These are phyloP conservation scores for Orius insidiosus DNA, from an alignment of 1,140 invertebrate species.

Conservation along the genomic window DNA sequence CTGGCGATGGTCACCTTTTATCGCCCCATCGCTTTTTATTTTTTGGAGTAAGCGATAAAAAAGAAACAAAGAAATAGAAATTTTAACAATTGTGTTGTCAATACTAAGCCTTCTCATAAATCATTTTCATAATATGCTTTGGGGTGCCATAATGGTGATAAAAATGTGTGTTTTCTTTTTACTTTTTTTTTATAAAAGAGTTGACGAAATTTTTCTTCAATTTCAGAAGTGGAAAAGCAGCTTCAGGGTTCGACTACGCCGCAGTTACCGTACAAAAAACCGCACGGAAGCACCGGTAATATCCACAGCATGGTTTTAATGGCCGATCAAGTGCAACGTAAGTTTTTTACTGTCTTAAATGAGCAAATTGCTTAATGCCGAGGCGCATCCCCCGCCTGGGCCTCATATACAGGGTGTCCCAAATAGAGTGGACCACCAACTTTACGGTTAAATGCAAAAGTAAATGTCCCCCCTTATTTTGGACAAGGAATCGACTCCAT, in stretches of 20 bases:
- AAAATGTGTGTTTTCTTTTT: too few relatives aligned
- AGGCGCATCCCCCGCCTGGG: neutral
- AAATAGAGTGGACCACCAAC: neutral
- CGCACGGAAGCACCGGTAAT: slow-evolving; percentile 39
- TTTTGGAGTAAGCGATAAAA: too few relatives aligned
- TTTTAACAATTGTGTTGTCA: too few relatives aligned
- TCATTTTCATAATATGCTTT: too few relatives aligned
- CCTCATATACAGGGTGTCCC: neutral
- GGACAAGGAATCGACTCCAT: too few relatives aligned
- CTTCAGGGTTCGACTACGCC: slow-evolving; percentile 49
- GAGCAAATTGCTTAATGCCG: neutral
- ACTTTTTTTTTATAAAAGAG: too few relatives aligned
- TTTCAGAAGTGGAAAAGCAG: slow-evolving; percentile 69
- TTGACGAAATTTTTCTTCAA: too few relatives aligned
- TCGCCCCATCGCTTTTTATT: too few relatives aligned
- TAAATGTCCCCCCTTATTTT: neutral
- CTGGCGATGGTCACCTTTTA: too few relatives aligned
- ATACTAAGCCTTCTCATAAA: too few relatives aligned
- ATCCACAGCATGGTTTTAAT: slow-evolving; percentile 34
- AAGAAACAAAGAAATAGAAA: too few relatives aligned
- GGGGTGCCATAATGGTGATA: too few relatives aligned
- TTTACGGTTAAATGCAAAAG: neutral
- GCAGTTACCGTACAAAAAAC: slow-evolving; percentile 48
- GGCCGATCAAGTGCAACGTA: slow-evolving; percentile 14
- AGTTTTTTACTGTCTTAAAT: neutral